Base-by-base conservation (phyloP, 1,140 invertebrate species). In the Hormaphis cornu region DNA sequence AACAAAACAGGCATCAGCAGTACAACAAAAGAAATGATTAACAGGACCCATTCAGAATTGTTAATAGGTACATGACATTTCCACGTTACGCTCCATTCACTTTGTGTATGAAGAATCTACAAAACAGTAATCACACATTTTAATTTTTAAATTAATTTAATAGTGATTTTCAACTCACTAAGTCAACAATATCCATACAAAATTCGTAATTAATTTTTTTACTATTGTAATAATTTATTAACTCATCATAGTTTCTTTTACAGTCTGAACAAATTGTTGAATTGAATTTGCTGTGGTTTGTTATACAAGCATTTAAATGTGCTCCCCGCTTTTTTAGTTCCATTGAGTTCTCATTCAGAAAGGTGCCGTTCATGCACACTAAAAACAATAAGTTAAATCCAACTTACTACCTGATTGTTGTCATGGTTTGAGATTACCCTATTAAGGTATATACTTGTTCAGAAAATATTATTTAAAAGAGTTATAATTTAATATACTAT, bases 121-220 rank as follows among this genome's bases (percentile, higher is more conserved):
- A 33, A 33, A 35, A 46, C 20, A 61, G 9, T 56, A 9, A 16
- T 40, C n/a, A 24, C 22, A 24, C 37, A 58, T n/a, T 1, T 16
- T 8, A 58, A 22, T 16, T 58, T 35, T 0, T 8, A 40, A 40
- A n/a, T n/a, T 14, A 24, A 40, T 16, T 37, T 5, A 9, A 4
- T 8, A 33, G 35, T 5, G 3, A 0, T 33, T 35, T 26, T 9
- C 16, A n/a, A 69, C 70, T 69, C 26, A 72, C 72, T 54, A 73
- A 48, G 58, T 74, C 73, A 16, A 73, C 69, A 12, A 74, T 69
- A 28, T 74, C 73, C 73, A 74, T 74, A 52, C 73, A 74, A 71
- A 74, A 71, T 44, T 33, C 69, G 4, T 63, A 44, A 18, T 33
- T 33, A 28, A 14, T 59, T 71, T 72, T 73, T n/a, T 72, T 33